Conservation (phyloP, 2,888 invertebrate genomes). For the Papilio gigon region DNA sequence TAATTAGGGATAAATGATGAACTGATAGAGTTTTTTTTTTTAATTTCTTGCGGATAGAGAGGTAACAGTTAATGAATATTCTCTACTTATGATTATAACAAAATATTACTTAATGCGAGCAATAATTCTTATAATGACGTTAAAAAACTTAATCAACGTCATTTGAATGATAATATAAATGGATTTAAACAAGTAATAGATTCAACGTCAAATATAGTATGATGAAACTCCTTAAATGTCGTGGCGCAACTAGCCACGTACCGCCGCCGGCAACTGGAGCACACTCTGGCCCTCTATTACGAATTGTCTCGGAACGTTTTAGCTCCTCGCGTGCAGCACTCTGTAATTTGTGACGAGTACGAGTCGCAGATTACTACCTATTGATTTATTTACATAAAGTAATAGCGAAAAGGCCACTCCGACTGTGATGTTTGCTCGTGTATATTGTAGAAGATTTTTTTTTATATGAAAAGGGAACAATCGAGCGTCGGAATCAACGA, state of each 20-base stretch:
- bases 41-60: no score
- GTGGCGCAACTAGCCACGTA: slow-evolving; percentile 41
- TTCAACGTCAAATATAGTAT: slow-evolving; percentile 1
- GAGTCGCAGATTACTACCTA: slow-evolving; percentile 59
- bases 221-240: slow-evolving; percentile 24
- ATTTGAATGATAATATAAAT: not conserved
- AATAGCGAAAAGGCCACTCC: slow-evolving; percentile 54
- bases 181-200: not conserved
- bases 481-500: no score
- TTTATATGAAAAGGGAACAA: no score
- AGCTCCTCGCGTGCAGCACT: slow-evolving; percentile 65
- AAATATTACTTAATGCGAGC: no score
- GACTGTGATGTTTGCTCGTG: no score
- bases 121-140: no score
- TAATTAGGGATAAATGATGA: no score
- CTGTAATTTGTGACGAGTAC: slow-evolving; percentile 75
- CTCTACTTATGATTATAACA: no score
- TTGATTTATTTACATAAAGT: slow-evolving; percentile 78
- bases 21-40: no score
- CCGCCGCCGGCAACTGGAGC: slow-evolving; percentile 61
- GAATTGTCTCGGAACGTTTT: slow-evolving; percentile 69
- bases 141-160: no score
- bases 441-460: no score
- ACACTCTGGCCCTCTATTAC: slow-evolving; percentile 72
- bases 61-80: no score